A percentile compares a stretch with the other conserved stretches of the same genome.
phyloP scores from a whole-genome alignment of 2,888 invertebrate genomes.

The Melipona bicolor region DNA sequence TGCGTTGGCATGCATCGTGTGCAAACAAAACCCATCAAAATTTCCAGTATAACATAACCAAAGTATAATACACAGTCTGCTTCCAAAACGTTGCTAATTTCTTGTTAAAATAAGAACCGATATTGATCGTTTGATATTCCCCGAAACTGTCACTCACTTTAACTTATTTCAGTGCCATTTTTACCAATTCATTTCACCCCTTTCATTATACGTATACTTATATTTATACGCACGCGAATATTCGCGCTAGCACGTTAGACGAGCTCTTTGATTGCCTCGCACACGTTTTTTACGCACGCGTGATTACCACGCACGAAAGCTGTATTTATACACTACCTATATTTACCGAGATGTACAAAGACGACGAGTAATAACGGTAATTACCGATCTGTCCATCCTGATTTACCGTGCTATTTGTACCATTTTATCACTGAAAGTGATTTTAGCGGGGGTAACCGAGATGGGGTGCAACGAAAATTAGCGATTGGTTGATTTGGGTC shows the following conservation, averaged over 20 bases:
- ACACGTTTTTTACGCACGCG: not conserved
- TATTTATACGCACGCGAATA: not conserved
- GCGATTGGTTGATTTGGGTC: too few relatives aligned
- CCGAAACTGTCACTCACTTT: not conserved
- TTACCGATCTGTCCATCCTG: not conserved
- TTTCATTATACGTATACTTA: not conserved
- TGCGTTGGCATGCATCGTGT: too few relatives aligned
- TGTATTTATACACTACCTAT: not conserved
- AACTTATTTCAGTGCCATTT: not conserved
- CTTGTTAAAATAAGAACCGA: too few relatives aligned
- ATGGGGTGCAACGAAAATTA: too few relatives aligned
- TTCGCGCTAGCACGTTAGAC: not conserved
- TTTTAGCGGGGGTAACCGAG: too few relatives aligned
- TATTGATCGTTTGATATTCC: too few relatives aligned
- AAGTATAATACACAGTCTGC: too few relatives aligned
- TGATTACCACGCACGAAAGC: not conserved
- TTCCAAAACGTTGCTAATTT: too few relatives aligned
- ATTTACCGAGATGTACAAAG: not conserved
- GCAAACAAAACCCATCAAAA: too few relatives aligned
- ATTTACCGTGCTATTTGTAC: not conserved
- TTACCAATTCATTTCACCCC: too few relatives aligned
- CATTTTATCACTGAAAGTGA: not conserved
- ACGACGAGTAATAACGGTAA: not conserved
- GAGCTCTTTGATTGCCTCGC: not conserved
- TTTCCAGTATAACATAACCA: too few relatives aligned